Evolutionary conservation across 2,888 invertebrate genomes (phyloP).

Genomic region (Torymus tubicola): DNA sequence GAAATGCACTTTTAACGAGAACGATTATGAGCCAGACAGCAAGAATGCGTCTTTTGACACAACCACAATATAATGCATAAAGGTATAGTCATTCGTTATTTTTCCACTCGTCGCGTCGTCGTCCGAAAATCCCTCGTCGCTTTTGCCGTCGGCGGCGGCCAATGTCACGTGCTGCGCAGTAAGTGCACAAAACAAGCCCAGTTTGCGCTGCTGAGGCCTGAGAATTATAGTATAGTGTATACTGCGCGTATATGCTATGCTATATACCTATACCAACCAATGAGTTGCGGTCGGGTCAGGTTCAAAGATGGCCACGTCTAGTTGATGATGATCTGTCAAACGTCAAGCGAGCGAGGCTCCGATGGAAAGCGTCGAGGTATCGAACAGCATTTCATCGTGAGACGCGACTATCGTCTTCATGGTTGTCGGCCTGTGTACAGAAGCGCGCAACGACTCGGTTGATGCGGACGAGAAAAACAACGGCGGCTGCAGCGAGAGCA

Average conservation of each 20-base stretch:
- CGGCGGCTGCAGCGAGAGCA: neutral
- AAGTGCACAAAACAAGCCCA: neutral
- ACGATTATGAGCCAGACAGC: neutral
- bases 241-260: too few species aligned
- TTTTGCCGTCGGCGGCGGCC: too few species aligned
- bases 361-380: conserved; percentile 20
- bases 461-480: conserved; percentile 14
- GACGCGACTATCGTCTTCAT: neutral
- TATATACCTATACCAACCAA: too few species aligned
- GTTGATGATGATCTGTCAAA: conserved; percentile 57
- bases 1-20: too few species aligned
- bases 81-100: conserved; percentile 30
- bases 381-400: neutral
- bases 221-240: too few species aligned
- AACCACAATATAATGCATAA: neutral
- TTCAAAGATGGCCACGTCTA: conserved; percentile 54
- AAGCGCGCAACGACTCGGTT: conserved; percentile 14
- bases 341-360: conserved; percentile 28
- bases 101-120: conserved; percentile 27
- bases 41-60: neutral
- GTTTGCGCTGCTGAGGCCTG: neutral
- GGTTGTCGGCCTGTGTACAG: neutral
- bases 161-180: conserved; percentile 47
- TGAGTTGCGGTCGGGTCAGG: conserved; percentile 10
- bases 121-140: conserved; percentile 12